phyloP scores from a whole-genome alignment of 2,797 vertebrate genomes.

The Otus scops region DNA sequence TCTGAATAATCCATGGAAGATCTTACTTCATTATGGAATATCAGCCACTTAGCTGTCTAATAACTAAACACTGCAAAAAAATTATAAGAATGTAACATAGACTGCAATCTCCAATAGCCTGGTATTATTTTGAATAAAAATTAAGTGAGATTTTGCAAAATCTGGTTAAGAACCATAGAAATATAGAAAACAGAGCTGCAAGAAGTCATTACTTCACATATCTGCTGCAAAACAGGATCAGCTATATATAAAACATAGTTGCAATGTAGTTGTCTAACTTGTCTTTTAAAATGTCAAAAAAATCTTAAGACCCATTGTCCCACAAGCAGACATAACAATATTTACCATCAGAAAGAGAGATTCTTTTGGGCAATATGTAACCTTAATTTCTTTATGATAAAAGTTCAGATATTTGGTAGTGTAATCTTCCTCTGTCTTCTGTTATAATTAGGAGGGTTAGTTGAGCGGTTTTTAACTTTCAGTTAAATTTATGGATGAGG shows the following conservation, averaged over 20 bases:
- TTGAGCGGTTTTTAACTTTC: not conserved
- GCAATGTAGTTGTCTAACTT: not conserved
- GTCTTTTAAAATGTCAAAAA: not conserved
- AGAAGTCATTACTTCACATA: not conserved
- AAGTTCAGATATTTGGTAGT: not conserved
- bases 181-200: not conserved
- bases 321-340: not conserved
- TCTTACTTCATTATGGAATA: not conserved
- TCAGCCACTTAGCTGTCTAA: not conserved
- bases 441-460: not conserved
- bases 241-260: not conserved
- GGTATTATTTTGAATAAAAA: not conserved
- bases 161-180: not conserved
- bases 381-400: not conserved
- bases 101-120: not conserved
- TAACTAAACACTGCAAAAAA: not conserved
- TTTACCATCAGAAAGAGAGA: not conserved
- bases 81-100: not conserved
- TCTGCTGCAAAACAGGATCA: not conserved
- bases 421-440: not conserved
- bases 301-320: not conserved
- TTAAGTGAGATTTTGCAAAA: not conserved
- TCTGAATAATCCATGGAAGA: not conserved
- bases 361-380: not conserved
- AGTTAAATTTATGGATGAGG: not conserved